Conservation (phyloP, 2,888 invertebrate species). For the Steromphala cineraria region DNA sequence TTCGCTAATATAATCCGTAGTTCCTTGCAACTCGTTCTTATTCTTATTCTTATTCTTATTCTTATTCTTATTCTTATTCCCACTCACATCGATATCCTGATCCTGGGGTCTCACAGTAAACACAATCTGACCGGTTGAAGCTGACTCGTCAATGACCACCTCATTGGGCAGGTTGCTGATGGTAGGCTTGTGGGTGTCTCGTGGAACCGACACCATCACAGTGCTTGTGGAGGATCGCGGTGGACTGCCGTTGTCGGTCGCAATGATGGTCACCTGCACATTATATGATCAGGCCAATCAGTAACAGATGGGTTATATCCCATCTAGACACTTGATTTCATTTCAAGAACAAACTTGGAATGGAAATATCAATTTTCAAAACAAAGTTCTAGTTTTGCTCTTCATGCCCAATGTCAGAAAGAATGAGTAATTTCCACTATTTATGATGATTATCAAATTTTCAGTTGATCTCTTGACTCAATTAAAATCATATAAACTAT, state of each 20-base stretch:
- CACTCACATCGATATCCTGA: slow-evolving; percentile 45
- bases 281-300: not conserved
- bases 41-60: not conserved
- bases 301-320: too few relatives aligned
- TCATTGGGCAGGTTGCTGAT: slow-evolving; percentile 52
- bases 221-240: slow-evolving; percentile 38
- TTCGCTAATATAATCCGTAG: too few relatives aligned
- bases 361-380: too few relatives aligned
- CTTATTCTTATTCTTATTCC: not conserved
- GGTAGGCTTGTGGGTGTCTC: slow-evolving; percentile 53
- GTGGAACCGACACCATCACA: slow-evolving; percentile 58
- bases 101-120: slow-evolving; percentile 45
- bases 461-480: too few relatives aligned
- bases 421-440: too few relatives aligned
- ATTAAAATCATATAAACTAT: too few relatives aligned
- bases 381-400: too few relatives aligned
- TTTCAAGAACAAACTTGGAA: too few relatives aligned
- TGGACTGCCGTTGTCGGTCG: slow-evolving; percentile 59
- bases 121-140: slow-evolving; percentile 25
- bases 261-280: slow-evolving; percentile 53
- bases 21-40: too few relatives aligned
- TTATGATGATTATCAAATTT: too few relatives aligned
- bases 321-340: too few relatives aligned
- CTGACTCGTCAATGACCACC: slow-evolving; percentile 42
- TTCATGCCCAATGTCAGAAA: too few relatives aligned